These are phyloP conservation scores for Marisa cornuarietis DNA, from an alignment of 1,140 invertebrate species.

Conservation along the genomic window DNA sequence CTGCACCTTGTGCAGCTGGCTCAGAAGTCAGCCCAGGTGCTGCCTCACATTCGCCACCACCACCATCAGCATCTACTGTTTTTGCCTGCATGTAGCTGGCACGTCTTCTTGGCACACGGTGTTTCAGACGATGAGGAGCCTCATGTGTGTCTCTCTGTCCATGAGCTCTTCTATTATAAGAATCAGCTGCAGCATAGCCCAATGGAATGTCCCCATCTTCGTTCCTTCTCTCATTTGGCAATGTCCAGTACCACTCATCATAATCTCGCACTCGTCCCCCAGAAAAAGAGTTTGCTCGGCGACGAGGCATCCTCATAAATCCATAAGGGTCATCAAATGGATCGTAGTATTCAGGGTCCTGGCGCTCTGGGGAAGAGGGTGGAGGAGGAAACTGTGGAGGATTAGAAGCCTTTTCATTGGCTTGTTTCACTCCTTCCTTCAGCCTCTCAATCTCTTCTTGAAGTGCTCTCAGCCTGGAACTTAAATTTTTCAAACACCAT, in stretches of 20 bases:
- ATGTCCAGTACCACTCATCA: constrained; percentile 52
- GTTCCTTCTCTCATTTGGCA: constrained; percentile 37
- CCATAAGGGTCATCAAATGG: constrained; percentile 56
- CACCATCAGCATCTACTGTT: constrained; percentile 23
- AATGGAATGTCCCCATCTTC: constrained; percentile 54
- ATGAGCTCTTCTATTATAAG: constrained; percentile 32
- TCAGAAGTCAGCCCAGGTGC: constrained; percentile 17
- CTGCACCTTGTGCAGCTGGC: background rate
- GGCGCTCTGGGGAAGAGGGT: constrained; percentile 21
- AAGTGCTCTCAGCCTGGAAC: constrained; percentile 47
- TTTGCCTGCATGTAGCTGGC: constrained; percentile 25
- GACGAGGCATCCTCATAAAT: constrained; percentile 54
- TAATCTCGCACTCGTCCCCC: constrained; percentile 47
- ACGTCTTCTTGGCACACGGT: constrained; percentile 22
- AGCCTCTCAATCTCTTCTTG: constrained; percentile 54
- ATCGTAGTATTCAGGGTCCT: constrained; percentile 48
- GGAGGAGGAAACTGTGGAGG: constrained; percentile 21
- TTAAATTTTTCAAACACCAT: constrained; percentile 19
- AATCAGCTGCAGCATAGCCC: constrained; percentile 56
- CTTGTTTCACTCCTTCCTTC: constrained; percentile 48
- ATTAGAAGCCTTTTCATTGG: constrained; percentile 34
- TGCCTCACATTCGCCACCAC: constrained; percentile 38
- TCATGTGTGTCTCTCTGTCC: constrained; percentile 12
- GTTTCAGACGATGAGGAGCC: constrained; percentile 17
- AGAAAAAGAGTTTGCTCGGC: constrained; percentile 59